Base-by-base conservation (phyloP, 2,888 invertebrate genomes). In the Andrena hattorfiana region DNA sequence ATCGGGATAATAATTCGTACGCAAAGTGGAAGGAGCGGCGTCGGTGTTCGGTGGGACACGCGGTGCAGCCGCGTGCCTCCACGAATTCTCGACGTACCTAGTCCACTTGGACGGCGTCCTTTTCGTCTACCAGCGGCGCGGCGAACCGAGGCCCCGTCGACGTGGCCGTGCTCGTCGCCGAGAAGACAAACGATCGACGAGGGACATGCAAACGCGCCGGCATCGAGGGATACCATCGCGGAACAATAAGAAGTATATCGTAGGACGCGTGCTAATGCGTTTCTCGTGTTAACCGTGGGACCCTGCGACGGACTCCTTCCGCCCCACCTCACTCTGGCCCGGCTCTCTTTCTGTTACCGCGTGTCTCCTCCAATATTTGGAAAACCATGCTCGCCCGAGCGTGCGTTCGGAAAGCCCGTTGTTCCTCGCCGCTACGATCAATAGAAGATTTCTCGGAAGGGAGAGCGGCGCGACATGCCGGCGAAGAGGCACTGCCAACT, bases 181-280 rank as follows among this genome's bases (percentile, higher is more conserved):
- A 54, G 77, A 89, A 89, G 90, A 90, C 87, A 90, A 90, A 87
- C 90, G 90, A 90, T 87, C 89, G 86, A 89, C 85, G 89, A 80
- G 83, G 83, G 73, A 87, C 87, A 87, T 82, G 89, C 89, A 89
- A 89, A 89, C 89, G 86, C 80, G 85, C 86, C 89, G 88, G 83
- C 86, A 85, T 85, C 85, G 85, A 77, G 79, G 89, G 85, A 88
- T 88, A 83, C 85, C 89, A 82, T 89, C 88, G 86, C 84, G 78
- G 81, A 88, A 90, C 91, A 91, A 91, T 91, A 90, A 91, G 90
- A 90, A 92, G 89, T 88, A 88, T 90, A 90, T 85, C 88, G 89
- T 91, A 89, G 90, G 89, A 88, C 88, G 87, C 89, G 88, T 89
- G 91, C 90, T 91, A 92, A 92, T 92, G 92, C 91, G 89, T 89